Conservation (phyloP, 1,140 invertebrate species). For the Drosophila baimaii region DNA sequence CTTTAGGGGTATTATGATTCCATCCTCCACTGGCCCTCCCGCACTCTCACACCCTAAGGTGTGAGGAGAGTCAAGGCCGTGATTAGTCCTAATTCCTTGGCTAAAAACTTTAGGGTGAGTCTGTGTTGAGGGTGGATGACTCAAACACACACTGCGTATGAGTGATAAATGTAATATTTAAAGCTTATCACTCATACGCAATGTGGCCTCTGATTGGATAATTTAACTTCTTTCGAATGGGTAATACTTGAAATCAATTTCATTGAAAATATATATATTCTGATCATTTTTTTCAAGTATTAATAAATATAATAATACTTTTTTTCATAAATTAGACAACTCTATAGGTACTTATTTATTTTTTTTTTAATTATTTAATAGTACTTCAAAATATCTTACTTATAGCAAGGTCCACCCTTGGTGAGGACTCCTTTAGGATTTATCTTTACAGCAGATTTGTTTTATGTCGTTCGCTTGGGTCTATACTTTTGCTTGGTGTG, state of each 20-base stretch:
- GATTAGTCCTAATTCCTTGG: conserved; percentile 34
- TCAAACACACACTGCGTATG: no score
- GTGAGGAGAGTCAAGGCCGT: conserved; percentile 9
- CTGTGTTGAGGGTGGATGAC: no score
- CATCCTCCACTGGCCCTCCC: background rate
- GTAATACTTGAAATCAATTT: no score
- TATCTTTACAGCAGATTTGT: conserved; percentile 30
- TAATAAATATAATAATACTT: no score
- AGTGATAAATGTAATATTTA: background rate
- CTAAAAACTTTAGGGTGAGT: conserved; percentile 2
- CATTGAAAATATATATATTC: no score
- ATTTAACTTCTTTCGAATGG: no score
- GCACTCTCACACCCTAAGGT: background rate
- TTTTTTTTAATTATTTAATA: background rate
- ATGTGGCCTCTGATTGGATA: background rate
- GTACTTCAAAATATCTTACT: no score
- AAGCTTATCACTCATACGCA: conserved; percentile 11
- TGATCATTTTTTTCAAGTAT: no score
- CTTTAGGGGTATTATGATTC: conserved; percentile 32
- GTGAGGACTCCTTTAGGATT: background rate
- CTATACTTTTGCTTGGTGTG: background rate
- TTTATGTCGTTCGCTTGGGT: conserved; percentile 9
- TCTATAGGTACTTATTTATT: no score
- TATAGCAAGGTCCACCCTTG: conserved; percentile 7
- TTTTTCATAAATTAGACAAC: no score